Base-by-base conservation (phyloP, 2,113 vertebrate genomes). In the Antidorcas marsupialis region DNA sequence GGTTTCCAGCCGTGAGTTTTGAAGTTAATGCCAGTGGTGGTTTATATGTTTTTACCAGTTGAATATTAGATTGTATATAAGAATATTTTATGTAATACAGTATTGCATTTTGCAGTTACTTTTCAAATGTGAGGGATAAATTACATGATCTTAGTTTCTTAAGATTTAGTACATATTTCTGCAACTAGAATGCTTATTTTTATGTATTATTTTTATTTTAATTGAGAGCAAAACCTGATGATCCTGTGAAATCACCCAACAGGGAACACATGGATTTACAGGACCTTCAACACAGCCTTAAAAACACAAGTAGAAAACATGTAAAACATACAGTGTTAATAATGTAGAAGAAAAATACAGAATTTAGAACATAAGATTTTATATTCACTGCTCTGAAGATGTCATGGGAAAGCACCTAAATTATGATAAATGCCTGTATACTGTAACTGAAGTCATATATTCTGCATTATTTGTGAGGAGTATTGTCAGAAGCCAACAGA, bases 131-230 rank as follows among this genome's bases (percentile, higher is more conserved):
- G 23, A 85, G 17, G 7, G 62, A 57, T 79, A 71, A 91, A 71
- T 97, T 96, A 36, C 28, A 30, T 52, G 45, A 47, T 87, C 43
- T 91, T 89, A 88, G 85, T 82, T 91, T 95, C 55, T 59, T 96
- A 67, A 67, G n/a, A 94, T 86, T 95, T 55, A 82, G n/a, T 74
- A 27, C 47, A 91, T n/a, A 55, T 62, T 96, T 98, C 30, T 91
- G 55, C 62, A 93, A 30, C 19, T 67, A 3, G 13, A 79, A 17
- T 93, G 21, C 39, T 89, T 85, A 57, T 79, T 59, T 39, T 17
- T 53, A 0, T 53, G 2, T 76, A 43, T 88, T 11, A 36, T 79
- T 98, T 93, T 86, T 93, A 85, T 92, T 92, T 27, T 76, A 67
- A n/a, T 43, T 50, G 39, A 81, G 23, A 64, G 1, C 27, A 74